Evolutionary conservation across 37 sponge, comb jelly and placozoan species (phyloP).

Genomic region (Cladorhizidae sp.): DNA sequence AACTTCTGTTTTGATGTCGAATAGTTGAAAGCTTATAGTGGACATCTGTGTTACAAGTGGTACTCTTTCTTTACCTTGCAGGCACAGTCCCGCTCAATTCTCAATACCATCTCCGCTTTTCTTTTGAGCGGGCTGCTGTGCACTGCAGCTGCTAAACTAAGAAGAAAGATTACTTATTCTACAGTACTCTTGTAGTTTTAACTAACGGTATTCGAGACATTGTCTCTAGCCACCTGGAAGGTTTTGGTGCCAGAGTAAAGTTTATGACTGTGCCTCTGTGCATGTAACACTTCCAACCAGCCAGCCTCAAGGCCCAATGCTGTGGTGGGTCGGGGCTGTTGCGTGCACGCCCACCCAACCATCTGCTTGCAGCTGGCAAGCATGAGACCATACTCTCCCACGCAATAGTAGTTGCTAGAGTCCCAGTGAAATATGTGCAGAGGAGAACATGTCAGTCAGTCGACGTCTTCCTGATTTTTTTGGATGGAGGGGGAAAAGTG

Average conservation of each 20-base stretch:
- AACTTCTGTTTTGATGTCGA: not conserved
- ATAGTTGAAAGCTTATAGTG: too few relatives aligned
- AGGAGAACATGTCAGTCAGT: constrained; percentile 16
- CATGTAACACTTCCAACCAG: too few relatives aligned
- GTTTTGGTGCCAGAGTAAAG: too few relatives aligned
- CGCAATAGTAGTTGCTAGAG: not conserved
- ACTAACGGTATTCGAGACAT: too few relatives aligned
- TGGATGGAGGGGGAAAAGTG: too few relatives aligned
- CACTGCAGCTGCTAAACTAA: not conserved
- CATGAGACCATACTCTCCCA: not conserved
- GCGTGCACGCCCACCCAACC: too few relatives aligned
- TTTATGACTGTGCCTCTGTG: too few relatives aligned
- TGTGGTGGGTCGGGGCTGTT: too few relatives aligned
- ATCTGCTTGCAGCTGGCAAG: constrained; percentile 5
- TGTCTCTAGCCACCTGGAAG: too few relatives aligned
- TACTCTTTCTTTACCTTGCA: constrained; percentile 5
- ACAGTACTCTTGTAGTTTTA: not conserved
- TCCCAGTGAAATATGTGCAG: constrained; percentile 12
- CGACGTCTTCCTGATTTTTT: not conserved
- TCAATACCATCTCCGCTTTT: not conserved
- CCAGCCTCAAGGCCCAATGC: too few relatives aligned
- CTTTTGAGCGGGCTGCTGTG: constrained; percentile 16
- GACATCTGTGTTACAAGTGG: not conserved
- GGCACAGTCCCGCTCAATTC: constrained; percentile 24
- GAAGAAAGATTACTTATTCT: not conserved